A percentile compares a stretch with the other conserved stretches of the same genome.
phyloP scores from a whole-genome alignment of 2,113 vertebrate species.

The Erinaceus europaeus region DNA sequence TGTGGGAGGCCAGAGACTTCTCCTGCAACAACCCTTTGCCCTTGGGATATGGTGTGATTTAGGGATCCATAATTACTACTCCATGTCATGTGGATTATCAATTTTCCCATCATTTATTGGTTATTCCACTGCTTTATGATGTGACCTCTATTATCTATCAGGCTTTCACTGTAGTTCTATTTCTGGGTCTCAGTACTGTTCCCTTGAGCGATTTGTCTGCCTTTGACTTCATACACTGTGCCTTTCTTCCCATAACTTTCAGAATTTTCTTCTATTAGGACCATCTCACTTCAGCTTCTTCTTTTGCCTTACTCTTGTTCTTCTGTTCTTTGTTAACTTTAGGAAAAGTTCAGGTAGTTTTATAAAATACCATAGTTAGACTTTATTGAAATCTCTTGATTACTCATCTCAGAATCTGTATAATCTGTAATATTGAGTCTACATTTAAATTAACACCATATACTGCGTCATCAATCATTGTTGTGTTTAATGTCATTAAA shows the following conservation, averaged over 20 bases:
- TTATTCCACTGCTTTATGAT: neutral
- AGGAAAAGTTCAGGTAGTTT: neutral
- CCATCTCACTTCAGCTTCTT: neutral
- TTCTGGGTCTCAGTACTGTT: neutral
- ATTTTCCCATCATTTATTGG: neutral
- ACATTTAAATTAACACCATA: neutral
- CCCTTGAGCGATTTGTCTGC: neutral
- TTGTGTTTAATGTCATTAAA: neutral
- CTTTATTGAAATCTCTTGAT: neutral
- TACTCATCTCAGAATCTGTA: neutral
- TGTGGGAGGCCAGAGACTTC: neutral
- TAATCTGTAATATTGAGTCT: neutral
- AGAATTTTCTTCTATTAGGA: neutral
- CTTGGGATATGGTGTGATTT: neutral
- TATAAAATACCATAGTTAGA: neutral
- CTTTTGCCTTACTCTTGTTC: neutral
- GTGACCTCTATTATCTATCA: neutral
- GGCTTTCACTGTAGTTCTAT: neutral
- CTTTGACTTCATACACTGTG: neutral
- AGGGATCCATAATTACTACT: neutral
- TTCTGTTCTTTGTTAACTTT: neutral
- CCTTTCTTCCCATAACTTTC: neutral
- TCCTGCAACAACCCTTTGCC: neutral
- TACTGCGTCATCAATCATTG: neutral
- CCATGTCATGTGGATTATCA: neutral